A percentile compares a stretch with the other conserved stretches of the same genome.
Evolutionary conservation across 2,888 invertebrate genomes (phyloP).

Genomic region (Tolmerus cingulatus): DNA sequence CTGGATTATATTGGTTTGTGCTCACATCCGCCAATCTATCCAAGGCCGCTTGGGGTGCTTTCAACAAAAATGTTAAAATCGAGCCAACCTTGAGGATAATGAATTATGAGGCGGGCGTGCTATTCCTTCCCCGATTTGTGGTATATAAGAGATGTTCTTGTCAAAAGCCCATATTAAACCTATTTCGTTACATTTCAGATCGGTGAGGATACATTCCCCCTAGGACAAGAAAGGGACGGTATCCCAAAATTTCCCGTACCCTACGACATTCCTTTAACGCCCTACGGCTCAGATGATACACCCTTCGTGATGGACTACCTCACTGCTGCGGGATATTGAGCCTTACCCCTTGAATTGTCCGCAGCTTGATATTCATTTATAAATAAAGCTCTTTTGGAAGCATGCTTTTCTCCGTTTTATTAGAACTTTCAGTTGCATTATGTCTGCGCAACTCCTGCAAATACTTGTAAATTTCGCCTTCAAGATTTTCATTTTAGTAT

Average conservation of each 20-base stretch:
- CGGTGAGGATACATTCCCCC: slow-evolving; percentile 69
- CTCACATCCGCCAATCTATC: slow-evolving; percentile 95
- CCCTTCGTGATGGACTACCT: slow-evolving; percentile 75
- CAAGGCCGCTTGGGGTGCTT: slow-evolving; percentile 94
- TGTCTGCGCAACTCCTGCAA: background rate
- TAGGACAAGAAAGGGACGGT: slow-evolving; percentile 59
- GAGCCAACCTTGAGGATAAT: slow-evolving; percentile 72
- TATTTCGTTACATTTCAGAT: slow-evolving; percentile 63
- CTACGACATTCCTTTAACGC: slow-evolving; percentile 81
- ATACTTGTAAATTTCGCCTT: background rate
- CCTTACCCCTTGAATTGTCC: background rate
- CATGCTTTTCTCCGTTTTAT: background rate
- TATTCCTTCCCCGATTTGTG: slow-evolving; percentile 84
- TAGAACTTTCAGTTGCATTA: background rate
- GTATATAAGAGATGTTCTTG: slow-evolving; percentile 66
- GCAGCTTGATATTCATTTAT: background rate
- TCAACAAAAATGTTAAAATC: slow-evolving; percentile 68
- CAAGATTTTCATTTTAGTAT: background rate
- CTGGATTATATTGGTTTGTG: slow-evolving; percentile 76
- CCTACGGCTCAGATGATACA: slow-evolving; percentile 73
- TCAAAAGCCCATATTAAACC: background rate
- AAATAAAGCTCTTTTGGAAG: background rate
- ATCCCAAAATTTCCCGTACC: slow-evolving; percentile 71
- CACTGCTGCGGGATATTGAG: background rate
- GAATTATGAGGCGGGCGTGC: slow-evolving; percentile 91